Conservation (phyloP, 2,888 invertebrate species). For the Drosophila fungiperda region DNA sequence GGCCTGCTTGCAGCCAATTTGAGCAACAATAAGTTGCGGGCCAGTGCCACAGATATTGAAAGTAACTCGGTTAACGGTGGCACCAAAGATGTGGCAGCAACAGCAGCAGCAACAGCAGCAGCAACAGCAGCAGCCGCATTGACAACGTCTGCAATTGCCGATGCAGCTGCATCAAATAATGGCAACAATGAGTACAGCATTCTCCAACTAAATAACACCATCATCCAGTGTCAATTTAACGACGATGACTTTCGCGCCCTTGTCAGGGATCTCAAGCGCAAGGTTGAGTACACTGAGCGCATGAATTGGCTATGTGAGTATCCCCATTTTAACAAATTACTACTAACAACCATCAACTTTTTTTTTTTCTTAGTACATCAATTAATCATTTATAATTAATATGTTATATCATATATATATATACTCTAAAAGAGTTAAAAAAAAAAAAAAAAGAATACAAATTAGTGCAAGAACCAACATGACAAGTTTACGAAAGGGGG, state of each 20-base stretch:
- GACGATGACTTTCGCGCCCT: slow-evolving; percentile 84
- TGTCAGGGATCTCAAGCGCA: slow-evolving; percentile 84
- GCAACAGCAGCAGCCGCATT: neutral
- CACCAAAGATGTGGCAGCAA: slow-evolving; percentile 18
- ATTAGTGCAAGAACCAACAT: neutral
- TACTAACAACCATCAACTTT: neutral
- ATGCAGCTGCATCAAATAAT: slow-evolving; percentile 70
- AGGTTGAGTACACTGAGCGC: slow-evolving; percentile 85
- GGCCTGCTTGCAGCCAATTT: slow-evolving; percentile 9
- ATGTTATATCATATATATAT: too few species aligned
- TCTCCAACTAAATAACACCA: slow-evolving; percentile 84
- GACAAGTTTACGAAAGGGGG: neutral
- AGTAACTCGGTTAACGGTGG: slow-evolving; percentile 60
- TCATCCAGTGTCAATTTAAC: slow-evolving; percentile 85
- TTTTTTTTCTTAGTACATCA: too few species aligned
- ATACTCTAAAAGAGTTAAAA: neutral
- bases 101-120: neutral
- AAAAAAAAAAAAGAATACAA: neutral
- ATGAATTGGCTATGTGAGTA: slow-evolving; percentile 86
- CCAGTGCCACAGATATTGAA: slow-evolving; percentile 75
- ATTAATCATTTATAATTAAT: too few species aligned
- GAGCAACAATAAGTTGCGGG: slow-evolving; percentile 64
- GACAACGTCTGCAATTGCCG: slow-evolving; percentile 52
- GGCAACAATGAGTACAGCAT: slow-evolving; percentile 84
- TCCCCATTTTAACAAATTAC: neutral